These are phyloP conservation scores for Astyanax mexicanus DNA, from an alignment of 2,797 vertebrate genomes.

Conservation along the genomic window DNA sequence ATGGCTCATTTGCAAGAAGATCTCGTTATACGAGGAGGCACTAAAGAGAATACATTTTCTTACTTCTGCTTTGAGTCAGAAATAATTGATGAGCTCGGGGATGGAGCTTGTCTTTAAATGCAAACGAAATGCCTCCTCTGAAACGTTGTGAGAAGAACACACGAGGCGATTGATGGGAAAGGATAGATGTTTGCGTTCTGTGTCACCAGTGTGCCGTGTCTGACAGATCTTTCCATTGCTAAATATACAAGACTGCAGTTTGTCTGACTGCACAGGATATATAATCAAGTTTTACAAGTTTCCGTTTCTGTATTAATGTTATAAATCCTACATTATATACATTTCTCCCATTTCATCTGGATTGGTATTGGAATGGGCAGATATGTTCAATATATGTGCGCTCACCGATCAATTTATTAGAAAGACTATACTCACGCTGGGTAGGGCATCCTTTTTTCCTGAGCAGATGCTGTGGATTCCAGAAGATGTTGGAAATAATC, in stretches of 20 bases:
- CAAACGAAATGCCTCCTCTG: conserved; percentile 3
- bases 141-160: not conserved
- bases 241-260: not conserved
- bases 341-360: too few relatives aligned
- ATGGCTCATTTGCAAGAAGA: not conserved
- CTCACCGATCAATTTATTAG: too few relatives aligned
- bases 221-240: conserved; percentile 1
- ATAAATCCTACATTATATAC: too few relatives aligned
- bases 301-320: too few relatives aligned
- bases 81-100: conserved; percentile 50
- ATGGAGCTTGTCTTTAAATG: conserved; percentile 34
- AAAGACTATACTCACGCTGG: too few relatives aligned
- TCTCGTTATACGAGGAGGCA: conserved; percentile 13
- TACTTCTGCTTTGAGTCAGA: conserved; percentile 38
- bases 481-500: too few relatives aligned
- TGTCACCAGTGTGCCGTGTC: not conserved
- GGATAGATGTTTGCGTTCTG: conserved; percentile 7
- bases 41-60: conserved; percentile 27
- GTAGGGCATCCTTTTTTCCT: too few relatives aligned
- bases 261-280: not conserved
- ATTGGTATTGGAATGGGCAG: too few relatives aligned
- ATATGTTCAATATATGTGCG: too few relatives aligned
- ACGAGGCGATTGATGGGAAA: not conserved
- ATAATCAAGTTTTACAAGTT: too few relatives aligned
- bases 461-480: too few relatives aligned